phyloP scores from a whole-genome alignment of 1,140 invertebrate genomes.

The Anoplophora glabripennis region DNA sequence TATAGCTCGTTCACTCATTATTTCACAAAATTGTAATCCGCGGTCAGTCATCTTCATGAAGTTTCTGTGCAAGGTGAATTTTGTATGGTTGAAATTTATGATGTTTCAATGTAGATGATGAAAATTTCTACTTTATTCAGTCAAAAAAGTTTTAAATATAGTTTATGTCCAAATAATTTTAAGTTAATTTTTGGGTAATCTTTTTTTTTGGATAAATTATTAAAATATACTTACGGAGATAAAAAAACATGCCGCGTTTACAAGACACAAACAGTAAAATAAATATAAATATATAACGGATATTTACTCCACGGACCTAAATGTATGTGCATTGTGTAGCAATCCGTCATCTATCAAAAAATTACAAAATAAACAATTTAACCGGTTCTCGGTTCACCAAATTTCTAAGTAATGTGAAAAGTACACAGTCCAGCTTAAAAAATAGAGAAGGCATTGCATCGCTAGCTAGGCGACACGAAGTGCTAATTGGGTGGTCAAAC shows the following conservation, averaged over 20 bases:
- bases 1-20: no score
- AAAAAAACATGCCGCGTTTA: not conserved
- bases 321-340: not conserved
- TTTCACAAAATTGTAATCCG: no score
- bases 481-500: constrained; percentile 28
- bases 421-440: constrained; percentile 27
- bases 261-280: not conserved
- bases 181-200: no score
- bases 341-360: constrained; percentile 9
- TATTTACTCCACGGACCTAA: not conserved
- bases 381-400: constrained; percentile 31
- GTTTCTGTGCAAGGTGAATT: no score
- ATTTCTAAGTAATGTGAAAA: constrained; percentile 34
- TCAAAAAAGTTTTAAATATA: no score
- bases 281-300: not conserved
- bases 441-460: constrained; percentile 24
- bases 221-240: not conserved
- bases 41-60: no score
- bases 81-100: no score
- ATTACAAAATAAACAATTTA: constrained; percentile 22
- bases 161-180: no score
- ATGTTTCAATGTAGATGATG: no score
- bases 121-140: no score
- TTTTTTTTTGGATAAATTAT: no score
- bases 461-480: constrained; percentile 25